Evolutionary conservation across 2,113 vertebrate genomes (phyloP).

Genomic region (Canis aureus): DNA sequence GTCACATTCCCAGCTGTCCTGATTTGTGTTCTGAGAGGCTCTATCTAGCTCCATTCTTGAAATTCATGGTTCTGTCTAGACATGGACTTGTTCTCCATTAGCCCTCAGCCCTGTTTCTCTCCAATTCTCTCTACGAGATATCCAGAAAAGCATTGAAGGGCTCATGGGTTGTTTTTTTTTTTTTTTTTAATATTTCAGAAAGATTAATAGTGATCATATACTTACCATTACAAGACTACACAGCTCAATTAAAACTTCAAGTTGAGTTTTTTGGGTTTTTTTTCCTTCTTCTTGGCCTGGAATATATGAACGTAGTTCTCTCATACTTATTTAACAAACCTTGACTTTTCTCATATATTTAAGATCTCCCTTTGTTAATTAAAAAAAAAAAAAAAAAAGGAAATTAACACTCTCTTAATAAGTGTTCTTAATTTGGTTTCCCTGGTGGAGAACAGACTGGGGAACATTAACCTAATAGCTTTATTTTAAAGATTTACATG

Average conservation of each 20-base stretch:
- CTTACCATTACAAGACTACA: not conserved
- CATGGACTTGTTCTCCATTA: not conserved
- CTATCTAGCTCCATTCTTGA: not conserved
- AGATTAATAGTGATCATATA: not conserved
- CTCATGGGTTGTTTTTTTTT: not conserved
- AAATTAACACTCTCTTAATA: not conserved
- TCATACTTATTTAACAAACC: not conserved
- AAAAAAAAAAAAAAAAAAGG: not conserved
- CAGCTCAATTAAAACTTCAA: not conserved
- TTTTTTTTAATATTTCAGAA: not conserved
- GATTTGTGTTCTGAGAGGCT: not conserved
- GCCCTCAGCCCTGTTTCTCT: not conserved
- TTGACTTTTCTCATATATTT: not conserved
- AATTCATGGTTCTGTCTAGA: not conserved
- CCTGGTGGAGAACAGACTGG: not conserved
- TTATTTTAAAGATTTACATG: not conserved
- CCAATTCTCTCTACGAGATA: not conserved
- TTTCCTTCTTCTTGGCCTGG: not conserved
- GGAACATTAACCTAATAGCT: not conserved
- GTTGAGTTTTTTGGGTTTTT: not conserved
- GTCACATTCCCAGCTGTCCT: not conserved
- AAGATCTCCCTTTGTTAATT: slow-evolving; percentile 5
- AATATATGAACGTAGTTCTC: slow-evolving; percentile 3
- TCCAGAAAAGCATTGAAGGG: not conserved
- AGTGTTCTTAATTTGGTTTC: slow-evolving; percentile 17